phyloP scores from a whole-genome alignment of 2,113 vertebrate species.

The Corynorhinus townsendii region DNA sequence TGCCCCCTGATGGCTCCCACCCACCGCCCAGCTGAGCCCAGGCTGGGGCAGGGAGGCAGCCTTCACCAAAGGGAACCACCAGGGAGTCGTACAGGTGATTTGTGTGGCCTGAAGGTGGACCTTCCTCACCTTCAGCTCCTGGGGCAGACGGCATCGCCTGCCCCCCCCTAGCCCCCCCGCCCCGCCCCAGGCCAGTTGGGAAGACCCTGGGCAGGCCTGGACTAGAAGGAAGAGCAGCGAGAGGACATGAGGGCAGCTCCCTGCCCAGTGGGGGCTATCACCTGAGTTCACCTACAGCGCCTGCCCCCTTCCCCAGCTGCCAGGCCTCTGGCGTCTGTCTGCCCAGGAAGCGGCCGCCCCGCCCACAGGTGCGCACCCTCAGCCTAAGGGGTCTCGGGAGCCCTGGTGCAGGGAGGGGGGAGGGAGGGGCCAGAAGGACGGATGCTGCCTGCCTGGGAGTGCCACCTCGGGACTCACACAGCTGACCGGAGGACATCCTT shows the following conservation, averaged over 20 bases:
- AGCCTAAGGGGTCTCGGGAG: background rate
- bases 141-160: no score
- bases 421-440: accelerated
- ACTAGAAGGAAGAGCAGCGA: background rate
- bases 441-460: background rate
- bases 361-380: background rate
- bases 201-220: background rate
- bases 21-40: background rate
- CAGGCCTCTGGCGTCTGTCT: background rate
- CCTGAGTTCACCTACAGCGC: background rate
- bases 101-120: background rate
- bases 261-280: accelerated
- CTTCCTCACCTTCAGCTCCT: background rate
- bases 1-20: background rate
- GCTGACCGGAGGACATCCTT: background rate
- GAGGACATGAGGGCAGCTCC: background rate
- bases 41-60: background rate
- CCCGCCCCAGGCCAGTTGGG: background rate
- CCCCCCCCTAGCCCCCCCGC: no score
- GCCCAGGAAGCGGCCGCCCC: background rate
- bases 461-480: background rate
- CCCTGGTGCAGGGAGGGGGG: accelerated
- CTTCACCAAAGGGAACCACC: background rate
- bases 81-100: background rate
- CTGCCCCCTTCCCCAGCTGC: background rate